Conservation (phyloP, 2,113 vertebrate genomes). For the Sterna hirundo region DNA sequence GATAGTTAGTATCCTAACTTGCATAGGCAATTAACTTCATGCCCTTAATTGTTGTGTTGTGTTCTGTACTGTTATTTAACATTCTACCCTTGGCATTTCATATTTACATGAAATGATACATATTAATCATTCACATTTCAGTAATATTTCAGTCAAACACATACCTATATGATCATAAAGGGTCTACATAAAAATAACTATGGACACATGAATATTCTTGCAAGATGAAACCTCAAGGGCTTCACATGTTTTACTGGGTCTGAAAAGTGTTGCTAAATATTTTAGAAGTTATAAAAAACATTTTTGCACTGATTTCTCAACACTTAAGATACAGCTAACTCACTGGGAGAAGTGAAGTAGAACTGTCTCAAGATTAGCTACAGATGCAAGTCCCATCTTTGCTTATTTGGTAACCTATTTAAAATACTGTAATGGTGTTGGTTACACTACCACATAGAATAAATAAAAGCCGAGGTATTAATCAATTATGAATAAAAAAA, state of each 20-base stretch:
- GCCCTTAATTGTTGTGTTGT: background rate
- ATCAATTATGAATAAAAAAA: background rate
- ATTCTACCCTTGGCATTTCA: background rate
- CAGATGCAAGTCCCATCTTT: background rate
- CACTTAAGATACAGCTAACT: background rate
- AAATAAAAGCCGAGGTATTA: background rate
- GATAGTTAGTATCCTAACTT: background rate
- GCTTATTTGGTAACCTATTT: background rate
- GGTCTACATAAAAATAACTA: background rate
- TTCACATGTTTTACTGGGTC: background rate
- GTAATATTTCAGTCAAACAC: background rate
- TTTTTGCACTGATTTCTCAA: conserved; percentile 10
- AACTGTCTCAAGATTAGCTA: background rate
- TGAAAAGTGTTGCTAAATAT: background rate
- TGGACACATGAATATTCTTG: background rate
- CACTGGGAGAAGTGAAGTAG: background rate
- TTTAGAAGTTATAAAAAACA: conserved; percentile 18
- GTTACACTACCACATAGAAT: background rate
- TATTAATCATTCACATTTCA: background rate
- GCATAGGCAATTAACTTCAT: background rate
- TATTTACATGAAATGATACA: background rate
- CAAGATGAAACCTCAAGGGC: background rate
- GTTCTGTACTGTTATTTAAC: background rate
- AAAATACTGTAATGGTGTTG: background rate
- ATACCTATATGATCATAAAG: fast-evolving